Evolutionary conservation across 1,140 invertebrate genomes (phyloP).

Genomic region (Drosophila nasuta): DNA sequence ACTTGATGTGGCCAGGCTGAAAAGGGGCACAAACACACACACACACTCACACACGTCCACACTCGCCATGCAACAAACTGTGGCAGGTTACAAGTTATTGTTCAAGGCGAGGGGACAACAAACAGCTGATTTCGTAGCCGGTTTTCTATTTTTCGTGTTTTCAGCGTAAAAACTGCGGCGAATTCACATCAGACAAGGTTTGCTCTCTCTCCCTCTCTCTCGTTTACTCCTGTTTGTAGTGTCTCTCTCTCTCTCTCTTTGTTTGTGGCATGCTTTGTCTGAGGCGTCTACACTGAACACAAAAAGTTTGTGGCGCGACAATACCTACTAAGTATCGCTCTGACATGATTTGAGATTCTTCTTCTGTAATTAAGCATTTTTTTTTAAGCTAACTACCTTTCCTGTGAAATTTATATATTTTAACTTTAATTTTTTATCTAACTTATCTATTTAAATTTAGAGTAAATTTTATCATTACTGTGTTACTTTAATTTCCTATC

Average conservation of each 20-base stretch:
- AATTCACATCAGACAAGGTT: conserved; percentile 19
- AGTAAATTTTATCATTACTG: too few species aligned
- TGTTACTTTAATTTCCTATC: too few species aligned
- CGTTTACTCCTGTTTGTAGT: not conserved
- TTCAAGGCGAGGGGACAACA: conserved; percentile 16
- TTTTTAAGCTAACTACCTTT: too few species aligned
- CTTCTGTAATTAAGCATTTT: too few species aligned
- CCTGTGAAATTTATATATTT: too few species aligned
- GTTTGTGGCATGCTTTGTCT: not conserved
- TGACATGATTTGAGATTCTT: too few species aligned
- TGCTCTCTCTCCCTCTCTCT: not conserved
- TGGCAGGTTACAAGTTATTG: conserved; percentile 43
- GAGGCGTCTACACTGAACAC: conserved; percentile 1
- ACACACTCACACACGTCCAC: conserved; percentile 7
- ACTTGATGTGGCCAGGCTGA: conserved; percentile 25
- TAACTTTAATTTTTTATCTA: too few species aligned
- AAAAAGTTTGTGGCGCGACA: not conserved
- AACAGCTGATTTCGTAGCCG: conserved; percentile 77
- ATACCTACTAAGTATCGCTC: too few species aligned
- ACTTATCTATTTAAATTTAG: too few species aligned
- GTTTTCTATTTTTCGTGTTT: conserved; percentile 56
- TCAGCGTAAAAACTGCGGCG: conserved; percentile 35
- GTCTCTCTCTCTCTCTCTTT: not conserved
- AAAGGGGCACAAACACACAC: conserved; percentile 17
- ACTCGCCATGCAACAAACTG: conserved; percentile 16